Percentiles rank a stretch among this genome's conserved stretches.
Conservation (phyloP, 2,888 invertebrate species). For the Stenichneumon culpator region DNA sequence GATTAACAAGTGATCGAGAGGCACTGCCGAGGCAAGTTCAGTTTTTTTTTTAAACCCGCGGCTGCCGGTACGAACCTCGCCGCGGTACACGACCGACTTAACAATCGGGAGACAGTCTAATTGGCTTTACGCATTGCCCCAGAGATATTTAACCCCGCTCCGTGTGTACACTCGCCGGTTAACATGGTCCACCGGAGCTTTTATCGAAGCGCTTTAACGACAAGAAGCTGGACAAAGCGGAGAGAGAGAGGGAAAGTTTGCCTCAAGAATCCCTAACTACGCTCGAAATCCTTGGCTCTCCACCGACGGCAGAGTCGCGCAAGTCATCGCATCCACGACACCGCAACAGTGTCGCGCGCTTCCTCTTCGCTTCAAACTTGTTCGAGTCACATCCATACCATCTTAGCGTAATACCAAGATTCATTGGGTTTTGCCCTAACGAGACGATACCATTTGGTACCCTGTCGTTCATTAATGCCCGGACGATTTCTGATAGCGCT, state of each 20-base stretch:
- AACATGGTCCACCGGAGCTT: conserved; percentile 42
- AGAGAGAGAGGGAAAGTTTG: conserved; percentile 51
- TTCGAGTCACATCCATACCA: conserved; percentile 53
- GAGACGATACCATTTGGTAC: conserved; percentile 32
- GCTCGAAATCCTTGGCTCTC: conserved; percentile 63
- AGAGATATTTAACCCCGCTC: conserved; percentile 59
- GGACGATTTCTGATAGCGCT: too few species aligned
- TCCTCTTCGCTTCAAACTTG: conserved; percentile 46
- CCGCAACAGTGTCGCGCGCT: conserved; percentile 51
- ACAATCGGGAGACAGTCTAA: conserved; percentile 61
- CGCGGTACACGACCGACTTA: conserved; percentile 30
- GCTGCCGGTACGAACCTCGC: conserved; percentile 15
- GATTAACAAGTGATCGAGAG: conserved; percentile 40
- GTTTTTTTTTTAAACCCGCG: conserved; percentile 15
- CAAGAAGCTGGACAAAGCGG: not conserved
- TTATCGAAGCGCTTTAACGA: conserved; percentile 10
- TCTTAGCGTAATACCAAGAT: conserved; percentile 64
- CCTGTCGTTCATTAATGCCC: not conserved
- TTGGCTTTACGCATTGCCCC: conserved; percentile 62
- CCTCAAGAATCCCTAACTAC: conserved; percentile 66
- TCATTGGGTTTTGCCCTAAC: conserved; percentile 58
- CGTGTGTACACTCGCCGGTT: conserved; percentile 31
- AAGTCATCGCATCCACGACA: conserved; percentile 36
- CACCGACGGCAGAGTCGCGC: conserved; percentile 34
- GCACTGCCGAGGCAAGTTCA: not conserved